These are phyloP conservation scores for Zoanthus solanderi DNA, from an alignment of 92 coral and sea anemone genomes.

Conservation along the genomic window DNA sequence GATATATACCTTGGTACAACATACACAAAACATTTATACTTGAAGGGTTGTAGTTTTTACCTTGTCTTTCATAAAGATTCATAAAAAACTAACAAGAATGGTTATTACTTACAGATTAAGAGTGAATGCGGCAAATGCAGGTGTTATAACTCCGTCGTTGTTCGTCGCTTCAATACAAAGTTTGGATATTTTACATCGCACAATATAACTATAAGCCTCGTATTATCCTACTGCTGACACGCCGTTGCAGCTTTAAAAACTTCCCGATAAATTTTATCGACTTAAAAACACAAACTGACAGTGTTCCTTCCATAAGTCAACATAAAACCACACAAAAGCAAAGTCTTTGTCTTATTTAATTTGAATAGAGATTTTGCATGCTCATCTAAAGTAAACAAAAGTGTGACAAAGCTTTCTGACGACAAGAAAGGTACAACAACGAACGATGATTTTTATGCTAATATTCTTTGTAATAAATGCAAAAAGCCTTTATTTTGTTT, in stretches of 20 bases:
- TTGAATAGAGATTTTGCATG: constrained; percentile 35
- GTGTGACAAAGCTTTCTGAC: constrained; percentile 47
- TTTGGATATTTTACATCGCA: neutral
- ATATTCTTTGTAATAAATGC: constrained; percentile 30
- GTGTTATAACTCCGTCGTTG: neutral
- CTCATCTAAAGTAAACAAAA: constrained; percentile 28
- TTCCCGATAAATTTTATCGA: neutral
- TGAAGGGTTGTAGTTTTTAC: neutral
- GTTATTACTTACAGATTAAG: constrained; percentile 27
- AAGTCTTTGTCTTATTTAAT: constrained; percentile 8
- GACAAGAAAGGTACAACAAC: constrained; percentile 26
- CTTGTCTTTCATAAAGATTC: neutral
- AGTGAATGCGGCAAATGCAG: constrained; percentile 14
- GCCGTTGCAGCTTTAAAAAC: neutral
- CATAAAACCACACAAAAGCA: constrained; percentile 14
- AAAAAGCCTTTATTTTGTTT: constrained; percentile 21
- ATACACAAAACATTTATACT: neutral
- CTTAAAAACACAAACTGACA: neutral
- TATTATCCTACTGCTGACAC: neutral
- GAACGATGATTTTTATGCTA: constrained; percentile 34
- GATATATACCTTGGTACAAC: neutral
- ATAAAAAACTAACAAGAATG: neutral
- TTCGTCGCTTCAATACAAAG: neutral
- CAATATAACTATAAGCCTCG: neutral
- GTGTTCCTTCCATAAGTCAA: constrained; percentile 3